A percentile compares a stretch with the other conserved stretches of the same genome.
These are phyloP conservation scores for Aspidiotus rigidus DNA, from an alignment of 2,888 invertebrate genomes.

Conservation along the genomic window DNA sequence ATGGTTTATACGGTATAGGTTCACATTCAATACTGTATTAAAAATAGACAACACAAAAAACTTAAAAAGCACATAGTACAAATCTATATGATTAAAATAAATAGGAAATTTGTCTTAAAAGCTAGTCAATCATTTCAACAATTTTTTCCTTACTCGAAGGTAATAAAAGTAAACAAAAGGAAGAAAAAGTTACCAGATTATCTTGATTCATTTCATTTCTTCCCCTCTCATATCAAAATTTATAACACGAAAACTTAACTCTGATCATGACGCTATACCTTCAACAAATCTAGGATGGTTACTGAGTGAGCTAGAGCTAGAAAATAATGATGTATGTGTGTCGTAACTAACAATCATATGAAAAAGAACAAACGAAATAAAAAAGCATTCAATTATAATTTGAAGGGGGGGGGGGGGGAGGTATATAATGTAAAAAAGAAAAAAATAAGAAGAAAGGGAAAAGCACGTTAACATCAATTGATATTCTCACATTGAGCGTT, in stretches of 20 bases:
- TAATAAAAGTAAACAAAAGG: too few relatives aligned
- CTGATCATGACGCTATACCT: too few relatives aligned
- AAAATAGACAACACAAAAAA: slow-evolving; percentile 8
- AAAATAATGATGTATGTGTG: too few relatives aligned
- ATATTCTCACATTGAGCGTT: too few relatives aligned
- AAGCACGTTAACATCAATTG: neutral
- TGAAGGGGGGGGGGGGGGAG: too few relatives aligned
- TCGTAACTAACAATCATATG: neutral
- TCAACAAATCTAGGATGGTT: too few relatives aligned
- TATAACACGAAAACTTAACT: too few relatives aligned
- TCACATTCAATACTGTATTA: neutral
- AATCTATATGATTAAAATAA: slow-evolving; percentile 30
- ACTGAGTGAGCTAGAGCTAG: too few relatives aligned
- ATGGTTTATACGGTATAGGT: too few relatives aligned
- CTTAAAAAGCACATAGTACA: slow-evolving; percentile 28
- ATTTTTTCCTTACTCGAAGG: neutral
- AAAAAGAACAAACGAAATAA: neutral
- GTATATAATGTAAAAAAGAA: neutral
- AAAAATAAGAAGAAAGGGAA: slow-evolving; percentile 10
- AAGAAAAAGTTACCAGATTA: too few relatives aligned
- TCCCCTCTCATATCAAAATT: too few relatives aligned
- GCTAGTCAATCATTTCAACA: slow-evolving; percentile 25
- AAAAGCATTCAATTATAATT: neutral
- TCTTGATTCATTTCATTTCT: too few relatives aligned
- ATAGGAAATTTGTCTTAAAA: slow-evolving; percentile 28